These are phyloP conservation scores for Endotricha flammealis DNA, from an alignment of 2,888 invertebrate species.

Conservation along the genomic window DNA sequence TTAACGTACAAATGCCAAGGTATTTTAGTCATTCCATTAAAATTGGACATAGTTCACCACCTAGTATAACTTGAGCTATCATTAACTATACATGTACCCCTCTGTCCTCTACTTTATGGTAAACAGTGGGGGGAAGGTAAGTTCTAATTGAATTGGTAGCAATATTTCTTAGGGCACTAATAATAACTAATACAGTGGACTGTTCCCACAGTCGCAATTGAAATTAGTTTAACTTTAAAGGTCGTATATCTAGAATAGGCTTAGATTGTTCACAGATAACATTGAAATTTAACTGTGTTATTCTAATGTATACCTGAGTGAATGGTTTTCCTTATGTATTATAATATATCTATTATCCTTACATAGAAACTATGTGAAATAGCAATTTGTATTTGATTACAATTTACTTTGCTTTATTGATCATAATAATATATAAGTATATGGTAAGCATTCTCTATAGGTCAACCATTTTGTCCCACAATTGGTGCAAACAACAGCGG, in stretches of 20 bases:
- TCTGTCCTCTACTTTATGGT: neutral
- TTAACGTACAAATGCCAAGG: slow-evolving; percentile 56
- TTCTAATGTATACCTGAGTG: no score
- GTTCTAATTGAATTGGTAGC: slow-evolving; percentile 12
- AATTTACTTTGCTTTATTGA: no score
- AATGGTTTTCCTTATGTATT: no score
- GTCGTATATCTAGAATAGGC: slow-evolving; percentile 18
- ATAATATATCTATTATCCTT: no score
- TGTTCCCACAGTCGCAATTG: slow-evolving; percentile 36
- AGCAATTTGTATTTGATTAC: no score
- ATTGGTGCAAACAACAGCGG: no score
- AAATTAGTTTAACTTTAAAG: slow-evolving; percentile 29
- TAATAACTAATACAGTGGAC: slow-evolving; percentile 13
- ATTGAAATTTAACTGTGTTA: no score
- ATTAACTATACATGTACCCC: neutral
- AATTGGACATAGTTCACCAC: slow-evolving; percentile 36
- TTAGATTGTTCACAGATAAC: no score
- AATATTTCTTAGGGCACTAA: slow-evolving; percentile 4
- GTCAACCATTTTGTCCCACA: no score
- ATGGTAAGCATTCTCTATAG: no score
- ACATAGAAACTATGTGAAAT: no score
- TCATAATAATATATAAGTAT: no score
- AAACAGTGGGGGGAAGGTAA: neutral
- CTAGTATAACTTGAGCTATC: slow-evolving; percentile 34
- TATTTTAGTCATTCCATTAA: slow-evolving; percentile 38